Percentiles rank a stretch among this genome's conserved stretches.
These are phyloP conservation scores for Philereme vetulata DNA, from an alignment of 2,888 invertebrate genomes.

Conservation along the genomic window DNA sequence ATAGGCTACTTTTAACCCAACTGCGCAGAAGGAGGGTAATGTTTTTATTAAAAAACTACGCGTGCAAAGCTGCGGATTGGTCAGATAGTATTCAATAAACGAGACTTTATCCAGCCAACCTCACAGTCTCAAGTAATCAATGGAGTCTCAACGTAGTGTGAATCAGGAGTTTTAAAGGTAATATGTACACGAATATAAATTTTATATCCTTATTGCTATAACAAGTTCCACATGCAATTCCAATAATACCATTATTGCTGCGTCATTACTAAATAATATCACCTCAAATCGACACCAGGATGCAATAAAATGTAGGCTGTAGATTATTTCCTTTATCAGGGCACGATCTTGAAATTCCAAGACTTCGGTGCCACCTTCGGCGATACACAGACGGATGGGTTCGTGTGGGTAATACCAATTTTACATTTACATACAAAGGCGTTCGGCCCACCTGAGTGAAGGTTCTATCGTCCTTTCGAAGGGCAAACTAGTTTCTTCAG, in stretches of 20 bases:
- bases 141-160: no score
- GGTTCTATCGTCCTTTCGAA: constrained; percentile 10
- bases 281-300: constrained; percentile 7
- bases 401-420: constrained; percentile 44
- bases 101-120: no score
- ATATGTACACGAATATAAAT: background rate
- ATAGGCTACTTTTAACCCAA: no score
- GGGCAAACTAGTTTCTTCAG: background rate
- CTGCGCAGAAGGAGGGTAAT: no score
- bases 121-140: no score
- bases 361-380: constrained; percentile 32
- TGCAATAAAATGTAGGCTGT: constrained; percentile 8
- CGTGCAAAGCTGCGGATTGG: no score
- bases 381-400: constrained; percentile 26
- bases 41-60: no score
- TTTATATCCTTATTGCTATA: constrained; percentile 4
- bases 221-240: constrained; percentile 6
- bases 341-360: constrained; percentile 35
- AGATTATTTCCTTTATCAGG: constrained; percentile 23
- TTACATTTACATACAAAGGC: constrained; percentile 62
- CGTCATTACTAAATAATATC: constrained; percentile 9
- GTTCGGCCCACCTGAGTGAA: constrained; percentile 44
- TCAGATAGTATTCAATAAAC: no score
- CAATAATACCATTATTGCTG: background rate
- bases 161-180: no score